These are phyloP conservation scores for Siniperca undulata DNA, from an alignment of 2,797 vertebrate genomes.

Conservation along the genomic window DNA sequence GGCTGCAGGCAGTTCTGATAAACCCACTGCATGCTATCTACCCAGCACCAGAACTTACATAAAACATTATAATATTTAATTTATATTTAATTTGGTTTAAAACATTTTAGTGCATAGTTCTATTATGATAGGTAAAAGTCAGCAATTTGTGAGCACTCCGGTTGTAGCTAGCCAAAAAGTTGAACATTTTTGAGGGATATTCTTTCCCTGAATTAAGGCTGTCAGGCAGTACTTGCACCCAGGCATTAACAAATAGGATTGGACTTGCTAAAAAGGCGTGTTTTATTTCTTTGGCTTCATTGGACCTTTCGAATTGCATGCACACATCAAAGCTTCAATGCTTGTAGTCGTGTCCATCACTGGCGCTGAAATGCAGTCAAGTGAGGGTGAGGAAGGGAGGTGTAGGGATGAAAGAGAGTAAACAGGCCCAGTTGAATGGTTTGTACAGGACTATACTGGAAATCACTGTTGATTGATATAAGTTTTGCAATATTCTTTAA, in stretches of 20 bases:
- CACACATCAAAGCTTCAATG: background rate
- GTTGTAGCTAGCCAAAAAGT: background rate
- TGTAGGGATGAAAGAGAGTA: background rate
- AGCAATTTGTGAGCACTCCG: background rate
- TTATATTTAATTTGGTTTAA: background rate
- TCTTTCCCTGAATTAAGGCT: fast-evolving
- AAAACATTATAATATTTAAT: background rate
- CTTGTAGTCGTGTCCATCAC: background rate
- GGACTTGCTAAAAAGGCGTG: background rate
- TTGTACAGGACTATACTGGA: background rate
- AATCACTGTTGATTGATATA: background rate
- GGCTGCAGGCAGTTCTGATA: background rate
- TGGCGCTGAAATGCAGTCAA: background rate
- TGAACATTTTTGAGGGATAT: background rate
- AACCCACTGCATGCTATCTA: background rate
- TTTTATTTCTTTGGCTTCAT: conserved; percentile 2
- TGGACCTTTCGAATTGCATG: background rate
- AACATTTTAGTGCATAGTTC: background rate
- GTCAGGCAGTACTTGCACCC: background rate
- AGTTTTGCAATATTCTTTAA: background rate
- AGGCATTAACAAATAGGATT: background rate
- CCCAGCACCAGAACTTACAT: no score
- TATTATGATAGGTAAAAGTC: background rate
- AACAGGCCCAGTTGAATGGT: background rate
- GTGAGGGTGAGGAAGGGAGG: background rate